Conservation (phyloP, 1,140 invertebrate species). For the Drosophila nebulosa region DNA sequence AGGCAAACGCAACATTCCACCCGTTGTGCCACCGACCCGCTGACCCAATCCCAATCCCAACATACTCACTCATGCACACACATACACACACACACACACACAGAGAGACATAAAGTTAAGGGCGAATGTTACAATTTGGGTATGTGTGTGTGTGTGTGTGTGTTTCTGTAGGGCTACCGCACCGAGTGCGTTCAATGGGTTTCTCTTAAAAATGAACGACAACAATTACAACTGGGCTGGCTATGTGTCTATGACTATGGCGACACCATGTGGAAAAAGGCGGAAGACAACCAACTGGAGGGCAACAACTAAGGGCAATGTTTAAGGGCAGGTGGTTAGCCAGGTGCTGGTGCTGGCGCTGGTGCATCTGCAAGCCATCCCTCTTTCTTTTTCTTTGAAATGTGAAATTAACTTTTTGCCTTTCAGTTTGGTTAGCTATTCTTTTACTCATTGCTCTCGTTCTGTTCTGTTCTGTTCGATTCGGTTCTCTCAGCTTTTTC, state of each 20-base stretch:
- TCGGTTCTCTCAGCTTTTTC: constrained; percentile 16
- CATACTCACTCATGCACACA: constrained; percentile 24
- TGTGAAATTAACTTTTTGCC: constrained; percentile 1
- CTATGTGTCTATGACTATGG: not conserved
- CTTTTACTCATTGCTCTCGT: not conserved
- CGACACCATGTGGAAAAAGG: constrained; percentile 1
- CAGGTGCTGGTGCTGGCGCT: not conserved
- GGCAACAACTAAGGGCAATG: not conserved
- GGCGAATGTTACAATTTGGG: constrained; percentile 3
- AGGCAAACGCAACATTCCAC: constrained; percentile 61
- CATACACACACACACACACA: constrained; percentile 14
- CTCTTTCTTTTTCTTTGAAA: not conserved
- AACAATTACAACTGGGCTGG: constrained; percentile 44
- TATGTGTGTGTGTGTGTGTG: not conserved
- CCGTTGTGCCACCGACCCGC: constrained; percentile 68
- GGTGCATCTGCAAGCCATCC: not conserved
- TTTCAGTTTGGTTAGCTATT: not conserved
- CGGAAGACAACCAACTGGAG: not conserved
- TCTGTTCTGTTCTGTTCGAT: not conserved
- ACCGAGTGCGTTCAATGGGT: constrained; percentile 33
- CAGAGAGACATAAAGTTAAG: constrained; percentile 4
- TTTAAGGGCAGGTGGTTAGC: not conserved
- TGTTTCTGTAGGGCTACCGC: constrained; percentile 11
- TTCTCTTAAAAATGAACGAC: constrained; percentile 29
- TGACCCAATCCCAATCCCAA: constrained; percentile 63